phyloP scores from a whole-genome alignment of 2,113 vertebrate species.

The Bagarius yarrelli region DNA sequence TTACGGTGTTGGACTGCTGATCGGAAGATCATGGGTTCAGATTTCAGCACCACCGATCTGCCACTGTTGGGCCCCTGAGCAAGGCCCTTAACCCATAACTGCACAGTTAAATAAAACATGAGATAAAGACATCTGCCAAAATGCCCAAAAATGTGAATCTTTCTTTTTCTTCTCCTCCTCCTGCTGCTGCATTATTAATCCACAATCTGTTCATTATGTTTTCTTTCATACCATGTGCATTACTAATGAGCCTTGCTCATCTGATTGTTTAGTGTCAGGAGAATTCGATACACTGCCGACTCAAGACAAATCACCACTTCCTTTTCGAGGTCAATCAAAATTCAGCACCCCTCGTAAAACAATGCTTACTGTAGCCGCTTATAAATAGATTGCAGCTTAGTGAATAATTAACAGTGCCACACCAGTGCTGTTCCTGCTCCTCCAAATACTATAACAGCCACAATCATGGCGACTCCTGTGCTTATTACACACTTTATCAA shows the following conservation, averaged over 20 bases:
- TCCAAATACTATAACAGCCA: neutral
- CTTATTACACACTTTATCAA: neutral
- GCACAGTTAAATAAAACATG: too few species aligned
- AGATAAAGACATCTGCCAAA: too few species aligned
- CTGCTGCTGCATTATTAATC: neutral
- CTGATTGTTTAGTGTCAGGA: neutral
- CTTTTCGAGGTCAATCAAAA: neutral
- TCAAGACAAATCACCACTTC: neutral
- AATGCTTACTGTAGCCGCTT: neutral
- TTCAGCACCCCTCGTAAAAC: neutral
- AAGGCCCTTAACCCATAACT: too few species aligned
- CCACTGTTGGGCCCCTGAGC: too few species aligned
- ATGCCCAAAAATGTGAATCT: too few species aligned
- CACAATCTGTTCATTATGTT: neutral
- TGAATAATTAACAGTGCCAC: constrained; percentile 28
- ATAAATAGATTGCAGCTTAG: constrained; percentile 18
- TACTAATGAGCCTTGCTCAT: neutral
- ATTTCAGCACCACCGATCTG: too few species aligned
- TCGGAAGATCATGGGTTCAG: too few species aligned
- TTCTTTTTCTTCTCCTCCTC: neutral
- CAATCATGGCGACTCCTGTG: neutral
- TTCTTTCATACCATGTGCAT: neutral
- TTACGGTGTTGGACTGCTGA: too few species aligned
- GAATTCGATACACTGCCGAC: neutral
- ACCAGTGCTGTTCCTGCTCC: neutral